Evolutionary conservation across 2,113 vertebrate species (phyloP), one percentile per base, ranked within the genome.

Genomic region (Stictonetta naevosa): DNA sequence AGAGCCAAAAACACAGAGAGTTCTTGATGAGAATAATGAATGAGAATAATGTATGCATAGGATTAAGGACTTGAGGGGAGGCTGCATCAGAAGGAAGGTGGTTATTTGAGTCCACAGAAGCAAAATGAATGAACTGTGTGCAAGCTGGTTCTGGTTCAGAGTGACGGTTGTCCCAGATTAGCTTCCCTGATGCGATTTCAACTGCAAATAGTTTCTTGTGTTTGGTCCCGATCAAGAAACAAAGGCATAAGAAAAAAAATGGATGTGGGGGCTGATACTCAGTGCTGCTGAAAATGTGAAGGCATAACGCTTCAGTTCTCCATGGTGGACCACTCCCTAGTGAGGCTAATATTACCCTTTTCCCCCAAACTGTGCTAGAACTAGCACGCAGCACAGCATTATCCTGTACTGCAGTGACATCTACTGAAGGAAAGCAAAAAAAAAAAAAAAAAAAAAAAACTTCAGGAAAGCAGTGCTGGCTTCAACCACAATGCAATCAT

Each of bases 361-460:
- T 42, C 67, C 55, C 12, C 42, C 33, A 48, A 83, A 20, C 38
- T 29, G 10, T 10, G 21, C 59, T 59, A 59, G 76, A 60, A 81
- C 36, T n/a, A 31, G 19, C 64, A 26, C 29, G 28, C 13, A 26
- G 38, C 25, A 6, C 36, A 22, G 19, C n/a, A 63, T 90, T 86
- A 38, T 28, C 63, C 90, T 96, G 92, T 93, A 53, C 82, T 95
- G 92, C 93, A 98, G 92, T 97, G 98, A 98, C 98, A 98, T 90
- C 98, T 98, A 86, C 76, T 96, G 97, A 94, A 88, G 34, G 18
- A 95, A 96, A 91, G 52, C 1, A 34, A 93, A 93, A 95, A 86
- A 40, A 40, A 40, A 40, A 86, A 40, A 40, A 40, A 40, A 40
- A 10, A 10, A 40, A 10, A 10, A 40, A 71, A 26, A 22, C 59